Conservation (phyloP, 2,797 vertebrate genomes). For the Microcaecilia unicolor region DNA sequence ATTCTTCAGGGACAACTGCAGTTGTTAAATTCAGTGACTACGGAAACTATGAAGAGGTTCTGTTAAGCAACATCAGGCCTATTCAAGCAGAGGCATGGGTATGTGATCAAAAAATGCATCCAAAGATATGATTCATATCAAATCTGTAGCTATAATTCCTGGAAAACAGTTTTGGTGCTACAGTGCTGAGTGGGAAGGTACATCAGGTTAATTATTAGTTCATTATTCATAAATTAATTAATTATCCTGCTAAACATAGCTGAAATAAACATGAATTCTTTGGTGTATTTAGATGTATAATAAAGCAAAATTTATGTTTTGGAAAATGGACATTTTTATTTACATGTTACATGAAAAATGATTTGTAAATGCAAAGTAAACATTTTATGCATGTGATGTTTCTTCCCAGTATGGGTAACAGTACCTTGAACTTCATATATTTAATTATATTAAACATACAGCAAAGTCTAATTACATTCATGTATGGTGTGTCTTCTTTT, state of each 20-base stretch:
- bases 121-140: slow-evolving; percentile 41
- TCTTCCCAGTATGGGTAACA: slow-evolving; percentile 19
- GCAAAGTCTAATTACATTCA: slow-evolving; percentile 22
- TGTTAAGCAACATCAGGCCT: slow-evolving; percentile 90
- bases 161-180: slow-evolving; percentile 5
- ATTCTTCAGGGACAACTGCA: slow-evolving; percentile 91
- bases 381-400: no score
- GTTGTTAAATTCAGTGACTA: slow-evolving; percentile 96
- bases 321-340: slow-evolving; percentile 21
- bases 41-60: slow-evolving; percentile 96
- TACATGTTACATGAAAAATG: no score
- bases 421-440: no score
- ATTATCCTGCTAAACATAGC: slow-evolving; percentile 15
- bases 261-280: background rate
- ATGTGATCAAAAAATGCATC: slow-evolving; percentile 54
- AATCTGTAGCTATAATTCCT: slow-evolving; percentile 19
- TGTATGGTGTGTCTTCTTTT: slow-evolving; percentile 18
- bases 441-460: slow-evolving; percentile 13
- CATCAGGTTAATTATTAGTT: slow-evolving; percentile 19
- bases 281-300: slow-evolving; percentile 30
- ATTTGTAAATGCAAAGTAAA: no score
- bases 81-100: slow-evolving; percentile 78
- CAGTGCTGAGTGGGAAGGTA: slow-evolving; percentile 5
- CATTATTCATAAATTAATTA: slow-evolving; percentile 6
- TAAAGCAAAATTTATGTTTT: slow-evolving; percentile 31